Conservation (phyloP, 2,797 vertebrate genomes). For the Pelodytes ibericus region DNA sequence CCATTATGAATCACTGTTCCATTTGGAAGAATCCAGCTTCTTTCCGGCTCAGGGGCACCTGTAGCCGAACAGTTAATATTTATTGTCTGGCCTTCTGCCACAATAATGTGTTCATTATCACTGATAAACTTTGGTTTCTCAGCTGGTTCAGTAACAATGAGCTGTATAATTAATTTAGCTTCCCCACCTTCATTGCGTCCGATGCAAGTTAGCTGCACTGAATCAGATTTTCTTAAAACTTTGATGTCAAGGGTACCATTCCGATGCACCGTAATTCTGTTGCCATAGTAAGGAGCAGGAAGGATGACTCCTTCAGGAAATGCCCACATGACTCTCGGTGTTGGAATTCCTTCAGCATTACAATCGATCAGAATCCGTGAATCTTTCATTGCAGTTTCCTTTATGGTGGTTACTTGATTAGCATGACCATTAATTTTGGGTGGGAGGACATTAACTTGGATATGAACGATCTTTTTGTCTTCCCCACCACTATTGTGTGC, state of each 20-base stretch:
- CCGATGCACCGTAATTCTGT: conserved; percentile 80
- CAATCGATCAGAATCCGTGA: conserved; percentile 80
- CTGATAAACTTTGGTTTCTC: conserved; percentile 73
- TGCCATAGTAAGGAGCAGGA: conserved; percentile 85
- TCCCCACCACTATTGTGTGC: conserved; percentile 82
- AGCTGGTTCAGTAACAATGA: conserved; percentile 73
- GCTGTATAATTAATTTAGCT: conserved; percentile 76
- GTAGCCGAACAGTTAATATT: conserved; percentile 84
- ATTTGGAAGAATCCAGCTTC: conserved; percentile 84
- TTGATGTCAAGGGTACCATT: conserved; percentile 90
- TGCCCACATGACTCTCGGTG: conserved; percentile 82
- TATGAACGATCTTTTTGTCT: conserved; percentile 73
- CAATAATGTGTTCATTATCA: conserved; percentile 70
- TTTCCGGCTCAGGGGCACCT: conserved; percentile 67
- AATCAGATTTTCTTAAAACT: conserved; percentile 72
- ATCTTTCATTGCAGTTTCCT: conserved; percentile 72
- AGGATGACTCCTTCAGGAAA: conserved; percentile 86
- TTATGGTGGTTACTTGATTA: conserved; percentile 66
- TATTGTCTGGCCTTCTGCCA: conserved; percentile 79
- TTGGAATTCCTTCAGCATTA: conserved; percentile 78
- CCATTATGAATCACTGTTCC: conserved; percentile 77
- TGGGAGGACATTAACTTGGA: conserved; percentile 78
- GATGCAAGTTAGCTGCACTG: conserved; percentile 79
- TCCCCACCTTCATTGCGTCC: conserved; percentile 90
- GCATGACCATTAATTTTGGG: conserved; percentile 80